A percentile compares a stretch with the other conserved stretches of the same genome.
phyloP scores from a whole-genome alignment of 2,113 vertebrate species.

The Anolis sagrei region DNA sequence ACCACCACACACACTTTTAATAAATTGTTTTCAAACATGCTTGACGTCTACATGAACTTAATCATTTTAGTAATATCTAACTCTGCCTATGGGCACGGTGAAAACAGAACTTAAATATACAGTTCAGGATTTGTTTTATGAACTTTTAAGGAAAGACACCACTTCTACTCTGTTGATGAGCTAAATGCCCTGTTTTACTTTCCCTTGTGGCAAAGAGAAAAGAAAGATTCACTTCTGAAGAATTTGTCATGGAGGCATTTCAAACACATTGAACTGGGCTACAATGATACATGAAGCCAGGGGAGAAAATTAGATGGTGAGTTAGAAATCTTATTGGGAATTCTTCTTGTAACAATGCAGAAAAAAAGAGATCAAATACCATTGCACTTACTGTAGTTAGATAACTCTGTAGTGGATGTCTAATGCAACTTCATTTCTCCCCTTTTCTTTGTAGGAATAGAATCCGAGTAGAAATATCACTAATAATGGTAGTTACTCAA shows the following conservation, averaged over 20 bases:
- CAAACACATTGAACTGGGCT: background rate
- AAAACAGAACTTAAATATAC: constrained; percentile 50
- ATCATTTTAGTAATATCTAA: constrained; percentile 57
- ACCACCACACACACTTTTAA: constrained; percentile 36
- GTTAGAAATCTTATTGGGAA: background rate
- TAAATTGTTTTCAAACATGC: constrained; percentile 56
- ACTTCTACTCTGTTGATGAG: constrained; percentile 14
- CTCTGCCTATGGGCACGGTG: constrained; percentile 54
- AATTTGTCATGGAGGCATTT: constrained; percentile 12
- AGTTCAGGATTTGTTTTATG: constrained; percentile 64
- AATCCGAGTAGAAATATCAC: too few species aligned
- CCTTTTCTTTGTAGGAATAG: too few species aligned
- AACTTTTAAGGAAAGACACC: constrained; percentile 57
- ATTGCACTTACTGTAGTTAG: background rate
- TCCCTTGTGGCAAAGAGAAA: constrained; percentile 19
- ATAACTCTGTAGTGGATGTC: background rate
- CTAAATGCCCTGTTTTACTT: constrained; percentile 3
- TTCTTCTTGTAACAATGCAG: background rate
- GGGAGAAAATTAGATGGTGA: too few species aligned
- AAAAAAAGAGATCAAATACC: background rate
- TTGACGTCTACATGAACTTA: constrained; percentile 68
- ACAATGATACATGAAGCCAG: background rate
- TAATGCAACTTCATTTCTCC: too few species aligned
- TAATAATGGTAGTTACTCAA: too few species aligned
- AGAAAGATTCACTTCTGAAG: constrained; percentile 44